Base-by-base conservation (phyloP, 1,140 invertebrate species). In the Contarinia nasturtii region DNA sequence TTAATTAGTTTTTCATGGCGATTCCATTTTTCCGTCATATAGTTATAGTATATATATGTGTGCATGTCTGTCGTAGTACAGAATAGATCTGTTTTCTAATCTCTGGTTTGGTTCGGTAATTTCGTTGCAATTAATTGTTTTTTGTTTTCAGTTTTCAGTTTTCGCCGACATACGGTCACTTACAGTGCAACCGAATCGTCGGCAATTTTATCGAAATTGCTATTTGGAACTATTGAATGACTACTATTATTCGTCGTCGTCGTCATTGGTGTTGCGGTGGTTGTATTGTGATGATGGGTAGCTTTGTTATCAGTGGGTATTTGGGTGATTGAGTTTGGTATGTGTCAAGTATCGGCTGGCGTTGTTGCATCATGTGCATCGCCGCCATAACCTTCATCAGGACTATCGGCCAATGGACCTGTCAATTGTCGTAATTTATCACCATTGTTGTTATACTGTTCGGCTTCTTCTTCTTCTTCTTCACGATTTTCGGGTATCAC, bases 381-480 rank as follows among this genome's bases (percentile, higher is more conserved):
- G 21, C 83, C 84, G 40, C 83, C 84, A 59, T 87, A 89, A 1
- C 85, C 85, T 59, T 89, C 85, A 59, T 89, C 85, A 5, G 84
- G 83, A 59, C 83, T 86, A 53, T 88, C 84, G 2, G 80, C 77
- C 51, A 82, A 70, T n/a, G 73, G 71, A 48, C 73, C 79, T 48
- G 65, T 67, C 17, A 58, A 52, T 45, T 58, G 59, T 48, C 53
- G 58, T 10, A 64, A 51, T 51, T 60, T 61, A 48, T 46, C 50
- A 36, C 45, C 56, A 52, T 50, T 49, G n/a, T n/a, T n/a, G 46
- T 49, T 38, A 47, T 47, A 34, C 48, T 49, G 18, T 44, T 50
- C 8, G 20, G 46, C 7, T 15, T 14, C 63, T 68, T 70, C 69
- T 38, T 48, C 22, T 14, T 46, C 22, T 11, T 53, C 46, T 27